phyloP scores from a whole-genome alignment of 2,797 vertebrate species.

The Tragelaphus oryx region DNA sequence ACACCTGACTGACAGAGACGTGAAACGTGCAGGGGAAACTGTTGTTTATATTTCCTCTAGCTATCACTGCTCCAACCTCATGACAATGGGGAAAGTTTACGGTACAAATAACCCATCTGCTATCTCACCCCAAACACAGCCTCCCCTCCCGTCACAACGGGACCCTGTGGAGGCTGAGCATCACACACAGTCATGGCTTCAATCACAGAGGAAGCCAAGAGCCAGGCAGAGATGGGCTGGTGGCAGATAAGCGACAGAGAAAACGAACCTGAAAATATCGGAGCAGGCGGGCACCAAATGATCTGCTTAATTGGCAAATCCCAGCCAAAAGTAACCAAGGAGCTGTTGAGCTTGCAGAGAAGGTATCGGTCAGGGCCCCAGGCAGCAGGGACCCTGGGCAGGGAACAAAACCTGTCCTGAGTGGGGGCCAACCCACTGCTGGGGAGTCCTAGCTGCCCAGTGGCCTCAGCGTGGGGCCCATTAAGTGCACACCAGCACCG shows the following conservation, averaged over 20 bases:
- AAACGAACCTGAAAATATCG: constrained; percentile 24
- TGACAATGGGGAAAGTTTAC: constrained; percentile 37
- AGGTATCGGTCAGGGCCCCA: not conserved
- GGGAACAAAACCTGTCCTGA: not conserved
- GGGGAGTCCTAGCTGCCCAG: not conserved
- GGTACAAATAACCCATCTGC: constrained; percentile 51
- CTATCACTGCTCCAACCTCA: constrained; percentile 40
- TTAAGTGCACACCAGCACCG: not conserved
- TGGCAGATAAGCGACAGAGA: constrained; percentile 57
- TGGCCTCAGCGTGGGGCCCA: not conserved
- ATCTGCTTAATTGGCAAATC: not conserved
- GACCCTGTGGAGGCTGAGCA: not conserved
- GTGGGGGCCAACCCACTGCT: no score
- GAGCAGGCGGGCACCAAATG: not conserved
- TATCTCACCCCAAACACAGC: constrained; percentile 44
- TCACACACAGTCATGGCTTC: not conserved
- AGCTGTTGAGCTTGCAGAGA: not conserved
- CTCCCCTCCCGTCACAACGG: not conserved
- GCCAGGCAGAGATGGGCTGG: constrained; percentile 34
- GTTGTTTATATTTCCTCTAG: constrained; percentile 78
- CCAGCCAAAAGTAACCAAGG: constrained; percentile 13
- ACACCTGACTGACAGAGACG: not conserved
- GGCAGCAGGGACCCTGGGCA: not conserved
- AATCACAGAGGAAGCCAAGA: not conserved
- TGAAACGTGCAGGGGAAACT: constrained; percentile 68